Conservation (phyloP, 2,797 vertebrate genomes). For the Halcyon badia region DNA sequence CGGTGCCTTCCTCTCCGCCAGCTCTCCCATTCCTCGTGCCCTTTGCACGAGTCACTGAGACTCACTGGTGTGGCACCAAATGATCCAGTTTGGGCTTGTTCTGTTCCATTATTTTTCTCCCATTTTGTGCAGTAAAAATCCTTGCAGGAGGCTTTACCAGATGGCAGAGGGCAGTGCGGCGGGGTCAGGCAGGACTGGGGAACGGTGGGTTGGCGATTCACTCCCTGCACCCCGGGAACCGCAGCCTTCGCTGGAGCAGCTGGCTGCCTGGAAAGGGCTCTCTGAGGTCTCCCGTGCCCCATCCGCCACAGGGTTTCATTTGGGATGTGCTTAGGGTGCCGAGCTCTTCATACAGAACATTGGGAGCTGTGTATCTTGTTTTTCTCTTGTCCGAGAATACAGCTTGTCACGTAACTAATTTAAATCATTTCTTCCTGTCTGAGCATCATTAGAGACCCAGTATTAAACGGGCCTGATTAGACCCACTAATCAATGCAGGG, state of each 20-base stretch:
- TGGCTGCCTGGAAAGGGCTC: not conserved
- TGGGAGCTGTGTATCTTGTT: not conserved
- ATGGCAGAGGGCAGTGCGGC: rapidly evolving
- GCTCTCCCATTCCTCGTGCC: rapidly evolving
- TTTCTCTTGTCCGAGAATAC: not conserved
- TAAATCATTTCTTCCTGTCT: not conserved
- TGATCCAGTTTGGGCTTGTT: not conserved
- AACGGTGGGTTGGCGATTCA: rapidly evolving
- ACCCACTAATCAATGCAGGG: not conserved
- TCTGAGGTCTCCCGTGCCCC: rapidly evolving
- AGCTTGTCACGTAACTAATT: not conserved
- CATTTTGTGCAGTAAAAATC: not conserved
- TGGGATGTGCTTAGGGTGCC: rapidly evolving
- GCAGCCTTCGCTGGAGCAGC: rapidly evolving
- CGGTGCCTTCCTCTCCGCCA: not conserved
- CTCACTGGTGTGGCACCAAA: not conserved
- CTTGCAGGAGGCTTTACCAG: not conserved
- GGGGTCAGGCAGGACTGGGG: not conserved
- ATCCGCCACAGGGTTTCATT: not conserved
- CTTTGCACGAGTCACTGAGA: not conserved
- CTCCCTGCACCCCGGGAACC: not conserved
- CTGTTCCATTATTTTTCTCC: not conserved
- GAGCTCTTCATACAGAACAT: not conserved
- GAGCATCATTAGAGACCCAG: not conserved
- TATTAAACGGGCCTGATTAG: not conserved